Conservation (phyloP, 2,113 vertebrate genomes). For the Gopherus flavomarginatus region DNA sequence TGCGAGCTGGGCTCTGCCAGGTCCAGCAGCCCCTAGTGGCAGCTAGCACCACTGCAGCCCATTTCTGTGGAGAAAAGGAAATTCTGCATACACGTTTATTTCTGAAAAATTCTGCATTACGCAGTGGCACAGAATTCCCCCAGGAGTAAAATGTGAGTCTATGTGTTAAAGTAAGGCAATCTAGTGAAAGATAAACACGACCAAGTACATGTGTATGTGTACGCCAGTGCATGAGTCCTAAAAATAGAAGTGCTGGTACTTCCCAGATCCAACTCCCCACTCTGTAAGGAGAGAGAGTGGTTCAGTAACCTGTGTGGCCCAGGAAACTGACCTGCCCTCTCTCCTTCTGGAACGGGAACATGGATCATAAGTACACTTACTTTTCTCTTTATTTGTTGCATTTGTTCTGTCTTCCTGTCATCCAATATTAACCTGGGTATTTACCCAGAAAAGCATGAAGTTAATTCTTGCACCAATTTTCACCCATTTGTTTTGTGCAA, state of each 20-base stretch:
- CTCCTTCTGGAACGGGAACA: background rate
- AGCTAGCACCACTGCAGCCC: no score
- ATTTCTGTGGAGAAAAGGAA: no score
- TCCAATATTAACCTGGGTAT: background rate
- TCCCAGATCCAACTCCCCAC: background rate
- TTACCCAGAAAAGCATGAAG: background rate
- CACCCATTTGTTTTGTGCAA: background rate
- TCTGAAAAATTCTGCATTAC: no score
- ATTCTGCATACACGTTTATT: no score
- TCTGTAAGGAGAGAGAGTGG: background rate
- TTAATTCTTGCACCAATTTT: background rate
- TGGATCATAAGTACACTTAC: background rate
- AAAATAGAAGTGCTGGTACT: background rate
- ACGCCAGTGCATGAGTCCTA: background rate
- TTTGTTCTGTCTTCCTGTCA: no score
- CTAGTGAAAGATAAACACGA: background rate
- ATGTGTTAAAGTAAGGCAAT: background rate
- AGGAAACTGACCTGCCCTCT: background rate
- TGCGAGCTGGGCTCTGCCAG: no score
- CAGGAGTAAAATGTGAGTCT: background rate
- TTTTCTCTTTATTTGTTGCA: no score
- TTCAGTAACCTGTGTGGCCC: background rate
- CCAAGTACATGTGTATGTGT: background rate
- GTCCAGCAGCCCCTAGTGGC: no score
- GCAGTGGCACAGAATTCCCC: no score